These are phyloP conservation scores for Phaonia tiefii DNA, from an alignment of 2,888 invertebrate species.

Conservation along the genomic window DNA sequence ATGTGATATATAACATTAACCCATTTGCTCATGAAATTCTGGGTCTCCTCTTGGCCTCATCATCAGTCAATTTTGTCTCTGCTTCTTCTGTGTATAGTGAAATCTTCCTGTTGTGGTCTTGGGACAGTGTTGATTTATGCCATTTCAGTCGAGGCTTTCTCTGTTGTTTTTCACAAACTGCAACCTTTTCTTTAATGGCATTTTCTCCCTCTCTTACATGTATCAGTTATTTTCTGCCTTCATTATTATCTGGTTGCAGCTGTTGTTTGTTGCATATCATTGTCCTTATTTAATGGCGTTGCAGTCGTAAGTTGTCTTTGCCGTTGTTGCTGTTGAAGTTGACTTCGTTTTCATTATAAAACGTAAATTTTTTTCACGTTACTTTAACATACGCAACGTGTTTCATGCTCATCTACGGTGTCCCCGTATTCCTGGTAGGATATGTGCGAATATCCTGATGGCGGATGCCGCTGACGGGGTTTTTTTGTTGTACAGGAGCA, in stretches of 20 bases:
- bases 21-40: not conserved
- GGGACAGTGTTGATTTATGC: constrained; percentile 12
- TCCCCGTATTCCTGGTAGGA: not conserved
- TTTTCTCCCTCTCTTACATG: not conserved
- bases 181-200: constrained; percentile 62
- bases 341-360: constrained; percentile 34
- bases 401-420: not conserved
- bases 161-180: constrained; percentile 39
- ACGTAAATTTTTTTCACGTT: constrained; percentile 22
- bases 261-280: constrained; percentile 29
- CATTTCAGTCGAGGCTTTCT: constrained; percentile 26
- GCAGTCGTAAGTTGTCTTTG: constrained; percentile 7
- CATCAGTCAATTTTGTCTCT: not conserved
- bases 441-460: not conserved
- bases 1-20: not conserved
- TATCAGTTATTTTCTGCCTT: constrained; percentile 2
- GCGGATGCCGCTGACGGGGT: not conserved
- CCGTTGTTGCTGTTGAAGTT: not conserved
- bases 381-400: constrained; percentile 6
- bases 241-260: not conserved
- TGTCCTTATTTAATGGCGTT: constrained; percentile 36
- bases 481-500: not conserved
- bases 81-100: not conserved
- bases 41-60: not conserved
- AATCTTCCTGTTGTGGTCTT: not conserved